Percentiles rank a stretch among this genome's conserved stretches.
phyloP scores from a whole-genome alignment of 2,888 invertebrate species.

The Andrena marginata region DNA sequence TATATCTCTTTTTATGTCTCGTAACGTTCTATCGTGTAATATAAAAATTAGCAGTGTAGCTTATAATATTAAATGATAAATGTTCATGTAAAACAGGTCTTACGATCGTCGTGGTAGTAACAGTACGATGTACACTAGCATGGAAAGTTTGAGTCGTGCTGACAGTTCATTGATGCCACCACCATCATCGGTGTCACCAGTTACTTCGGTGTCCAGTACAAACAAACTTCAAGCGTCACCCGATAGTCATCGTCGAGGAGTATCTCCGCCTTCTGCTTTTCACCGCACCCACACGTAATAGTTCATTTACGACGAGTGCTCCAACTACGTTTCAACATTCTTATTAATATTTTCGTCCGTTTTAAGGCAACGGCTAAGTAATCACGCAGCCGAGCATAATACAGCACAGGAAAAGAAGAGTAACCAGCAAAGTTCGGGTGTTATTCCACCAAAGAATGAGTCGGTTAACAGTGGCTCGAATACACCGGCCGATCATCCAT shows the following conservation, averaged over 20 bases:
- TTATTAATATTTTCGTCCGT: not conserved
- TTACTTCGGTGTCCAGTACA: slow-evolving; percentile 70
- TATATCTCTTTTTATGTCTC: slow-evolving; percentile 50
- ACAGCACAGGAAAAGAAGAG: slow-evolving; percentile 70
- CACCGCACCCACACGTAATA: slow-evolving; percentile 76
- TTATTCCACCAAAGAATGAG: slow-evolving; percentile 76
- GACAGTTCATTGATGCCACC: slow-evolving; percentile 79
- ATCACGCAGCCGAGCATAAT: slow-evolving; percentile 70
- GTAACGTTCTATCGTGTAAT: not conserved
- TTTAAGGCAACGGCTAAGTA: slow-evolving; percentile 74
- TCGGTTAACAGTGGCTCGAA: slow-evolving; percentile 65
- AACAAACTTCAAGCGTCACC: slow-evolving; percentile 74
- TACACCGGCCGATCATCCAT: slow-evolving; percentile 50
- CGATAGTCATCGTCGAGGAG: slow-evolving; percentile 70
- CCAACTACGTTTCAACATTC: slow-evolving; percentile 3
- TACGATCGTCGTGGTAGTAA: slow-evolving; percentile 83
- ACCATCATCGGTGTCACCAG: slow-evolving; percentile 76
- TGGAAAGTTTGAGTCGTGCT: slow-evolving; percentile 81
- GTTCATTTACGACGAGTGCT: slow-evolving; percentile 18
- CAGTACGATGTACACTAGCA: slow-evolving; percentile 83
- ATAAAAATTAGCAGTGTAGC: slow-evolving; percentile 3
- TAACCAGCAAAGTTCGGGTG: slow-evolving; percentile 67
- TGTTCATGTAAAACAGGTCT: slow-evolving; percentile 66
- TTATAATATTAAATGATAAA: not conserved
- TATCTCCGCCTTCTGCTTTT: slow-evolving; percentile 70